Evolutionary conservation across 2,797 vertebrate genomes (phyloP).

Genomic region (Alcedo atthis): DNA sequence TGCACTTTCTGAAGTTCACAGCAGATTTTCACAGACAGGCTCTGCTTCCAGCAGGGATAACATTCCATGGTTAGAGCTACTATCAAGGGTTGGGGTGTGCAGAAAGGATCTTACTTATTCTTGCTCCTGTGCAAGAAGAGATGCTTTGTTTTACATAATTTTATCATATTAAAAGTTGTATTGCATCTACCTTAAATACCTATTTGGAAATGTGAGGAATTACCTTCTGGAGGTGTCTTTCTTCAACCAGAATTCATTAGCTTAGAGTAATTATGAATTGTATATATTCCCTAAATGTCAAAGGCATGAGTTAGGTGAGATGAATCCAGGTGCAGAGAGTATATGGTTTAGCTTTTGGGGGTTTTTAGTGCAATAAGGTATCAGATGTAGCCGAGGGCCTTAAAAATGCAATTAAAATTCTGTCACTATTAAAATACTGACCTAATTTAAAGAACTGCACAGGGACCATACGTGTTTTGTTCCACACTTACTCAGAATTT

Average conservation of each 20-base stretch:
- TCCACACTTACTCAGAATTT: background rate
- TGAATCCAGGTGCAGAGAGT: background rate
- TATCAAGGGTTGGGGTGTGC: no score
- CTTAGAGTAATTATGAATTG: fast-evolving
- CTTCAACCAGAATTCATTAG: background rate
- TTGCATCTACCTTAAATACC: background rate
- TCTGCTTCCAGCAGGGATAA: no score
- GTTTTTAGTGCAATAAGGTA: background rate
- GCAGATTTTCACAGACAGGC: no score
- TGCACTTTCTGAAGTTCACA: no score
- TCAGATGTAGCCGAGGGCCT: background rate
- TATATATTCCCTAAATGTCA: fast-evolving
- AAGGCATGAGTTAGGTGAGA: background rate
- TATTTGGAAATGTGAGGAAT: background rate
- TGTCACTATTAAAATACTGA: background rate
- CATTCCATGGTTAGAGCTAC: no score
- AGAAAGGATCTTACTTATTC: no score
- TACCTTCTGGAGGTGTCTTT: fast-evolving
- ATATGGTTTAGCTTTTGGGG: background rate
- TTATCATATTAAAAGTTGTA: background rate
- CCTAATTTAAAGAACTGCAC: background rate
- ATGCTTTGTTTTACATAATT: background rate
- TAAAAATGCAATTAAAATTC: background rate
- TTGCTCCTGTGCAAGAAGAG: no score
- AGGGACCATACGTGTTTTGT: background rate